Evolutionary conservation across 2,888 invertebrate genomes (phyloP), one percentile per base, ranked within the genome.

Genomic region (Melolontha melolontha): DNA sequence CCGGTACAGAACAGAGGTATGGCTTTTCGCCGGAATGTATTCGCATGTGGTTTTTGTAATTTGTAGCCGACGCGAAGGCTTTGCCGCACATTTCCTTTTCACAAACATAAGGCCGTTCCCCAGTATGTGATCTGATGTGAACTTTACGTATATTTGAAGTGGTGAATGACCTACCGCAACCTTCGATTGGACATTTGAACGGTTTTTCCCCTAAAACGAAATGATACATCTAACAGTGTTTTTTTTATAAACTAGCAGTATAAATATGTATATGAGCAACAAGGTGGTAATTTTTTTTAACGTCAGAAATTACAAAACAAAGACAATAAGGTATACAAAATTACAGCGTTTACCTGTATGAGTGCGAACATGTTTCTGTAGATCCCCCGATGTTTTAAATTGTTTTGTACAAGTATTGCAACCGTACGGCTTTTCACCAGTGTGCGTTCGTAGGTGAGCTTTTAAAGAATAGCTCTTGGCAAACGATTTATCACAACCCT

Each of bases 21-120:
- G 90, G 90, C 77, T 90, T 90, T 77, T 90, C 90, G 16, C 90
- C 90, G 49, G 89, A 89, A 80, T 90, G 90, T 75, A 90, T 90
- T 66, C 91, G 81, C 72, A 89, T 84, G 76, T 91, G 91, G 79
- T 90, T 90, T 77, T 89, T 90, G 75, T 87, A 89, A 79, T 91
- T 91, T 5, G 90, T 90, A 7, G 89, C 88, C 42, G 89, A 89
- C 1, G 90, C 87, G 81, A 91, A 91, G 0, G 88, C 86, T 78
- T 89, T 86, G 1, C 85, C 86, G 79, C 90, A 91, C 66, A 84
- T 84, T 7, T 83, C 83, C 72, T 87, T 84, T 6, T 83, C 82
- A 75, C 91, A 91, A 34, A 85, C 84, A 76, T 89, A 91, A 0
- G 90, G 90, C 16, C 89, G 81, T 79, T 90, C 89, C 0, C 90